Percentiles rank a stretch among this genome's conserved stretches.
Evolutionary conservation across 2,797 vertebrate species (phyloP).

Genomic region (Numenius phaeopus): DNA sequence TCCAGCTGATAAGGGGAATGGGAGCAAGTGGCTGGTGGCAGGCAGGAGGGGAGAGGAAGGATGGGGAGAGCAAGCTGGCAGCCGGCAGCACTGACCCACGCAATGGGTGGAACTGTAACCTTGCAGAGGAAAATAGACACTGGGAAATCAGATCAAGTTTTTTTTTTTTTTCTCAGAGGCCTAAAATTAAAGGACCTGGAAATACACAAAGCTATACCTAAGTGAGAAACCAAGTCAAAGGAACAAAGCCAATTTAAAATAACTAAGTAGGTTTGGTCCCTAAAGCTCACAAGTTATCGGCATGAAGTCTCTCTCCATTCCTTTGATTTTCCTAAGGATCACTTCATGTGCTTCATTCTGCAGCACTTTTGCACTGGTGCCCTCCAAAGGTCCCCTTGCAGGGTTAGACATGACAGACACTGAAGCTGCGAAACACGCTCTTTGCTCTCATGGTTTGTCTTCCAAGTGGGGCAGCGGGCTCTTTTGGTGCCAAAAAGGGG

Average conservation of each 20-base stretch:
- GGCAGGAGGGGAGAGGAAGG: not conserved
- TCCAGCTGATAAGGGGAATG: not conserved
- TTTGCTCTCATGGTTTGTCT: not conserved
- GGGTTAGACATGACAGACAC: not conserved
- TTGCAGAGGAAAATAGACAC: not conserved
- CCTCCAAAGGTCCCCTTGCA: not conserved
- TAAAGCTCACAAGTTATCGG: not conserved
- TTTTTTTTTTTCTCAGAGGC: not conserved
- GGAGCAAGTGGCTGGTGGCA: not conserved
- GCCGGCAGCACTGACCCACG: not conserved
- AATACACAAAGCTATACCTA: not conserved
- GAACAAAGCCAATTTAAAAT: constrained; percentile 62
- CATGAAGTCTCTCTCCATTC: not conserved
- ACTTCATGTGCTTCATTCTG: not conserved
- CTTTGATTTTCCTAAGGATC: not conserved
- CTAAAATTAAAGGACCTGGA: not conserved
- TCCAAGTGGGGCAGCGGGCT: not conserved
- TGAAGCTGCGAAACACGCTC: not conserved
- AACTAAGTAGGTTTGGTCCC: constrained; percentile 47
- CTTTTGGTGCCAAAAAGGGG: not conserved
- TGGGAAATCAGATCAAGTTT: not conserved
- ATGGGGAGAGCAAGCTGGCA: not conserved
- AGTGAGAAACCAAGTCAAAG: constrained; percentile 28
- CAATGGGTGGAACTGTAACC: not conserved
- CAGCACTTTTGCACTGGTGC: not conserved